phyloP scores from a whole-genome alignment of 2,797 vertebrate genomes.

The Coreius guichenoti region DNA sequence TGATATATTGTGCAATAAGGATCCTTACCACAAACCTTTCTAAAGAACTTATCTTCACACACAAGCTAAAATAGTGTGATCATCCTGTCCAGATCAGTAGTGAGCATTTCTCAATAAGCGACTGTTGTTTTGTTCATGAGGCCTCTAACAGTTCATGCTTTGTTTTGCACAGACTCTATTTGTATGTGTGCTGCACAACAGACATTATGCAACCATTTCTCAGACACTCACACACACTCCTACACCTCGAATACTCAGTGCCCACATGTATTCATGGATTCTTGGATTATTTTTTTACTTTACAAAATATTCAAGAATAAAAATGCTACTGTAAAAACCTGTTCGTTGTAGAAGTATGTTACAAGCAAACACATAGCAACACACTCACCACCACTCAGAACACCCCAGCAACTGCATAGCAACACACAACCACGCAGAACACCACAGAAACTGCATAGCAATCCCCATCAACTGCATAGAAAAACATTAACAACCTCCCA shows the following conservation, averaged over 20 bases:
- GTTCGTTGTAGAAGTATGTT: not conserved
- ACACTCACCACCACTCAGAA: not conserved
- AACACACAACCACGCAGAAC: no score
- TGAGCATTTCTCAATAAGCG: not conserved
- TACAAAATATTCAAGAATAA: not conserved
- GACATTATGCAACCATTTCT: conserved; percentile 38
- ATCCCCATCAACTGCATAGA: no score
- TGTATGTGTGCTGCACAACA: conserved; percentile 19
- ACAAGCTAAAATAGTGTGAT: not conserved
- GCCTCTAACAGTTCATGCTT: conserved; percentile 29
- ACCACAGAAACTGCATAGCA: no score
- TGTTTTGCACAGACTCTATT: conserved; percentile 33
- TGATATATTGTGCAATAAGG: not conserved
- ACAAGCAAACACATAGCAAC: not conserved
- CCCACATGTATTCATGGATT: not conserved
- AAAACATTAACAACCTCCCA: not conserved
- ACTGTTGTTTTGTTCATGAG: conserved; percentile 6
- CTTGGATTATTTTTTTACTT: not conserved
- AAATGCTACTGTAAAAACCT: not conserved
- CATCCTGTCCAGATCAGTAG: not conserved
- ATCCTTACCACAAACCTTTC: not conserved
- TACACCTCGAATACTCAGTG: conserved; percentile 8
- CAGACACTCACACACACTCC: conserved; percentile 11
- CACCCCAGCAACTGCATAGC: no score
- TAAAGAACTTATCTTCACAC: not conserved